Percentiles rank a stretch among this genome's conserved stretches.
These are phyloP conservation scores for Xyrichtys novacula DNA, from an alignment of 2,797 vertebrate species.

Conservation along the genomic window DNA sequence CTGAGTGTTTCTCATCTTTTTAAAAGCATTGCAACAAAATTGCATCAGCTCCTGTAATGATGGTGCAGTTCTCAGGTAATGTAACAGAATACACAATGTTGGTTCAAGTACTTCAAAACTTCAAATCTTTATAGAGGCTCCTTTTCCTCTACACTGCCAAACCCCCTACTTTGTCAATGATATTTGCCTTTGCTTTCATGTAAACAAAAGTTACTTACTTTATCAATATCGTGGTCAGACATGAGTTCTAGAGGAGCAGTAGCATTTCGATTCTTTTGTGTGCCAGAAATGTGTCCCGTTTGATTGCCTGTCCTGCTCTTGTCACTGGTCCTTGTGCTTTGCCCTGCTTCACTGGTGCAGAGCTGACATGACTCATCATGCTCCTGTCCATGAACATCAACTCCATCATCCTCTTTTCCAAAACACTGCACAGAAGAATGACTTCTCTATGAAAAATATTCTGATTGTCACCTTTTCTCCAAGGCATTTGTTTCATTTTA, in stretches of 20 bases:
- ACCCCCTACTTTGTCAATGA: slow-evolving; percentile 18
- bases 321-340: slow-evolving; percentile 38
- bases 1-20: neutral
- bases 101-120: neutral
- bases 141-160: slow-evolving; percentile 10
- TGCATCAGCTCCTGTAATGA: neutral
- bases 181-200: slow-evolving; percentile 20
- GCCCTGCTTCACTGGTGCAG: slow-evolving; percentile 36
- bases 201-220: slow-evolving; percentile 23
- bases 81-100: neutral
- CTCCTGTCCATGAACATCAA: slow-evolving; percentile 54
- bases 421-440: slow-evolving; percentile 18
- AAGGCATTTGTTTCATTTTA: neutral
- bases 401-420: slow-evolving; percentile 28
- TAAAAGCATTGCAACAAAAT: slow-evolving; percentile 3
- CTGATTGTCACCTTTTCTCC: neutral
- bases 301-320: slow-evolving; percentile 50
- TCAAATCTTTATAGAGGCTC: slow-evolving; percentile 11
- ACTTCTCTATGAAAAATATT: slow-evolving; percentile 15
- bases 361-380: slow-evolving; percentile 60
- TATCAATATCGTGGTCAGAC: slow-evolving; percentile 31
- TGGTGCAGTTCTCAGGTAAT: neutral
- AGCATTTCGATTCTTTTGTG: slow-evolving; percentile 35
- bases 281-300: slow-evolving; percentile 45
- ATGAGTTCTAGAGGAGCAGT: slow-evolving; percentile 39